A percentile compares a stretch with the other conserved stretches of the same genome.
Conservation (phyloP, 1,140 invertebrate genomes). For the Ips typographus region DNA sequence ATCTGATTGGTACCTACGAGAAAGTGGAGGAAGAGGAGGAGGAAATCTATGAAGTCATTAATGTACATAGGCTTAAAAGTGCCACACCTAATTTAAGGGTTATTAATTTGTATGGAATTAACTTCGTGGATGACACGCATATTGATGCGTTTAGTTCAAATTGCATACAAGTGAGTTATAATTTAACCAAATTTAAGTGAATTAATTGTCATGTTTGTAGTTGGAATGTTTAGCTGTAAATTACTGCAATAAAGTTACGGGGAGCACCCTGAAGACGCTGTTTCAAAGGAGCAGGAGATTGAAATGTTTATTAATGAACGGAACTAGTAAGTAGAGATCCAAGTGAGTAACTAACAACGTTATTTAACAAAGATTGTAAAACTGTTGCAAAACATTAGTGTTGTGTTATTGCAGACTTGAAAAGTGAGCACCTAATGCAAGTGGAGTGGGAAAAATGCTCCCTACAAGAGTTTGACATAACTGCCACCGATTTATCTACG, state of each 20-base stretch:
- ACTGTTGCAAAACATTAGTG: too few species aligned
- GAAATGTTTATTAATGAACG: conserved; percentile 91
- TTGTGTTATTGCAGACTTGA: conserved; percentile 64
- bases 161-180: conserved; percentile 71
- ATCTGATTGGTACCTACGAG: conserved; percentile 98
- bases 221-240: conserved; percentile 96
- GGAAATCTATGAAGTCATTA: conserved; percentile 99
- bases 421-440: conserved; percentile 88
- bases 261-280: conserved; percentile 92
- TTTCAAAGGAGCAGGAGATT: conserved; percentile 92
- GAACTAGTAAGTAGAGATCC: conserved; percentile 74
- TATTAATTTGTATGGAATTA: conserved; percentile 96
- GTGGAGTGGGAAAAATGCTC: conserved; percentile 97
- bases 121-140: conserved; percentile 98
- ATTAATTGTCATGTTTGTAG: conserved; percentile 54
- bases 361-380: too few species aligned
- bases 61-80: conserved; percentile 97
- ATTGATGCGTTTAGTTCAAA: conserved; percentile 97
- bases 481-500: conserved; percentile 91
- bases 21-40: conserved; percentile 99
- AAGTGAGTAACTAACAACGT: too few species aligned
- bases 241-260: conserved; percentile 95
- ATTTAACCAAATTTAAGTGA: background rate
- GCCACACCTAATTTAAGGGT: conserved; percentile 93
- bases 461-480: conserved; percentile 94